These are phyloP conservation scores for Trachelus iudaicus DNA, from an alignment of 2,888 invertebrate genomes.

Conservation along the genomic window DNA sequence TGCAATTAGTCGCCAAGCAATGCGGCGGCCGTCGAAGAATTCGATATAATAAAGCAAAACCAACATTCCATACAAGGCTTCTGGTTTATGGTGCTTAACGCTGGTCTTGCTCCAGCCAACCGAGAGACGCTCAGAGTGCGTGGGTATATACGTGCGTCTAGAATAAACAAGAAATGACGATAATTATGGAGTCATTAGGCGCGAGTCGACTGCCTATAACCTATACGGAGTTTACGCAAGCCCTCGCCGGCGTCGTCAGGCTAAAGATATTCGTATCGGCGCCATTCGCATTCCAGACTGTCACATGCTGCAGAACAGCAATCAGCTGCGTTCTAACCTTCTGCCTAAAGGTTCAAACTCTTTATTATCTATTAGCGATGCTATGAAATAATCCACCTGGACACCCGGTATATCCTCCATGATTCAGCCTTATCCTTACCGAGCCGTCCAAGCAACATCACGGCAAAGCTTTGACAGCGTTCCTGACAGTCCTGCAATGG, in stretches of 20 bases:
- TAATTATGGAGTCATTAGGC: slow-evolving; percentile 35
- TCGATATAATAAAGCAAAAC: background rate
- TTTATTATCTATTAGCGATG: background rate
- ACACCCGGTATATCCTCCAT: background rate
- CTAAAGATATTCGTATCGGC: background rate
- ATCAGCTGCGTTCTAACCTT: background rate
- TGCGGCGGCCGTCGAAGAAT: background rate
- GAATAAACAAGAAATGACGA: slow-evolving; percentile 27
- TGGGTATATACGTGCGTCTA: background rate
- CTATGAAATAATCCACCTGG: background rate
- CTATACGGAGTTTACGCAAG: background rate
- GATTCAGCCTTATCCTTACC: background rate
- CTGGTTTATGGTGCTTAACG: background rate
- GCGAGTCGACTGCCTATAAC: slow-evolving; percentile 4
- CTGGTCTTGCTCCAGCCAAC: background rate
- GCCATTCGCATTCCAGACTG: background rate
- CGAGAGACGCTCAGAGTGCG: background rate
- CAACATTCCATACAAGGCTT: background rate
- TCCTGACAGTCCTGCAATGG: background rate
- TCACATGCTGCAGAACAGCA: background rate
- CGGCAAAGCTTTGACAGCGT: background rate
- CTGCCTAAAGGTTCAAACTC: background rate
- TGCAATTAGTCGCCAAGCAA: background rate
- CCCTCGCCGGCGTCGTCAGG: background rate
- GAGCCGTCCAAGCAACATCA: background rate